Percentiles rank a stretch among this genome's conserved stretches.
These are phyloP conservation scores for Bradypus variegatus DNA, from an alignment of 2,797 vertebrate species.

Conservation along the genomic window DNA sequence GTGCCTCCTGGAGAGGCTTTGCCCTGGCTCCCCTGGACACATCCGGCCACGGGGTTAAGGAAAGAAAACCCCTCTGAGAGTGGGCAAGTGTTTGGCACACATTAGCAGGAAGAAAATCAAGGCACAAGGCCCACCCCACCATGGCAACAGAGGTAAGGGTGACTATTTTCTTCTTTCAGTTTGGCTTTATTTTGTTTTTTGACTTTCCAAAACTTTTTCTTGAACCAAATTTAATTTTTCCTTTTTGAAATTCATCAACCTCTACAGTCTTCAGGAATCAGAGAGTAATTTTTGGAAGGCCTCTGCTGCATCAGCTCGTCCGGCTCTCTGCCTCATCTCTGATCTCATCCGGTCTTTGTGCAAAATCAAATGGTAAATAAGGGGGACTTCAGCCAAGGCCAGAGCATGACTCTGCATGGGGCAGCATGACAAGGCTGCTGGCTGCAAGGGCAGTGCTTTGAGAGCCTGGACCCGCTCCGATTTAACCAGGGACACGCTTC, in stretches of 20 bases:
- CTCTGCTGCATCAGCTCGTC: not conserved
- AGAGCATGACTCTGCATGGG: not conserved
- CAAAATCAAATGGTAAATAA: slow-evolving; percentile 34
- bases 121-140: not conserved
- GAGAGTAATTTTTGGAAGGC: not conserved
- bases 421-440: not conserved
- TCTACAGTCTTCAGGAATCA: slow-evolving; percentile 5
- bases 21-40: not conserved
- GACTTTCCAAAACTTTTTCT: slow-evolving; percentile 17
- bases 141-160: not conserved
- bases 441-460: not conserved
- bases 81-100: not conserved
- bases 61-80: not conserved
- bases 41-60: not conserved
- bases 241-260: not conserved
- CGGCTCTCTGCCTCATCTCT: not conserved
- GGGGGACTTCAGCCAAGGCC: not conserved
- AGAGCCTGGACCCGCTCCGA: not conserved
- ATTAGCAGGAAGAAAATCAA: not conserved
- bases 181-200: not conserved
- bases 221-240: not conserved
- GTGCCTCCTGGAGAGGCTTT: not conserved
- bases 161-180: not conserved
- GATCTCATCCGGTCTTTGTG: not conserved
- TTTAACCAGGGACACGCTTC: slow-evolving; percentile 27